A percentile compares a stretch with the other conserved stretches of the same genome.
These are phyloP conservation scores for Falcaria lacertinaria DNA, from an alignment of 2,888 invertebrate genomes.

Conservation along the genomic window DNA sequence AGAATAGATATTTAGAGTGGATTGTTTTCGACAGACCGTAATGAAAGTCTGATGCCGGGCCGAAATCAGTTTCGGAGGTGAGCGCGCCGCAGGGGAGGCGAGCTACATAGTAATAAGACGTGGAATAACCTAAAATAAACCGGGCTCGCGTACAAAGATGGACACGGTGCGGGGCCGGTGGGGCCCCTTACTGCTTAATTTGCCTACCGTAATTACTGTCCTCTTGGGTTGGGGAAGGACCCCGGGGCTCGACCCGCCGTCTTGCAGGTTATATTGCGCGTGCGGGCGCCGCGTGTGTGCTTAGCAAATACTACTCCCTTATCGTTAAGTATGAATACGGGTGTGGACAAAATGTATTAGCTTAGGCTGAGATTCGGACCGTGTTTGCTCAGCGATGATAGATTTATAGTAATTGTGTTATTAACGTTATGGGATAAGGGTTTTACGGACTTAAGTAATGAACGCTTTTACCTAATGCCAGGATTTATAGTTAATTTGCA, in stretches of 20 bases:
- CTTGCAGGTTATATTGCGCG: constrained; percentile 76
- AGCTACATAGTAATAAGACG: constrained; percentile 77
- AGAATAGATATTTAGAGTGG: constrained; percentile 80
- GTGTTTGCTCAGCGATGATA: constrained; percentile 77
- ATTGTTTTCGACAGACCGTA: constrained; percentile 81
- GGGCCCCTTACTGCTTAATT: constrained; percentile 79
- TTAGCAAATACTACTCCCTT: constrained; percentile 75
- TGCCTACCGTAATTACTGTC: constrained; percentile 81
- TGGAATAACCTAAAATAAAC: constrained; percentile 78
- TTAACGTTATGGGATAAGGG: constrained; percentile 80
- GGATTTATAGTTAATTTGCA: constrained; percentile 72
- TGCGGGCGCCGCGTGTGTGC: constrained; percentile 77
- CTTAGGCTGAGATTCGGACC: constrained; percentile 79
- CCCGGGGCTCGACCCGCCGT: constrained; percentile 71
- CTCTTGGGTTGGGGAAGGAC: constrained; percentile 73
- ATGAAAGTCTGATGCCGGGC: constrained; percentile 78
- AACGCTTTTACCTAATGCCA: constrained; percentile 73
- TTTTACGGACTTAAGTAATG: constrained; percentile 79
- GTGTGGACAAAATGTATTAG: constrained; percentile 80
- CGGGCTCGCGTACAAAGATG: constrained; percentile 67
- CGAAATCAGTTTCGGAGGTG: constrained; percentile 77
- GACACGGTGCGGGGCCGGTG: constrained; percentile 56
- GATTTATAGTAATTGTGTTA: constrained; percentile 81
- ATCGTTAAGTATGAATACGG: constrained; percentile 79
- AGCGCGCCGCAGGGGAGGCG: constrained; percentile 75